These are phyloP conservation scores for Spisula subtruncata DNA, from an alignment of 2,888 invertebrate species.

Conservation along the genomic window DNA sequence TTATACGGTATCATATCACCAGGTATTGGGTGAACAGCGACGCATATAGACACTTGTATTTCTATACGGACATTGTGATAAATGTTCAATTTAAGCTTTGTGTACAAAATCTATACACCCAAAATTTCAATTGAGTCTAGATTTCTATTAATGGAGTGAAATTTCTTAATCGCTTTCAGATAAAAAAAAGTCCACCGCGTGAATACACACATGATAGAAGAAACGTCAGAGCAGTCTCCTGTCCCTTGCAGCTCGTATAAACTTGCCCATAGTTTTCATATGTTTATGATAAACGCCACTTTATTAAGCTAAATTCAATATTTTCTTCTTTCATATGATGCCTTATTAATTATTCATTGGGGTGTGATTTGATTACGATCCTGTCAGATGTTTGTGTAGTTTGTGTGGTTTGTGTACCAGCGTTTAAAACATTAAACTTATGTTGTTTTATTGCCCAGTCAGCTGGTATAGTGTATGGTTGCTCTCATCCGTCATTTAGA, in stretches of 20 bases:
- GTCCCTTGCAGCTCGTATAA: conserved; percentile 22
- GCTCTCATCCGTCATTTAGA: conserved; percentile 2
- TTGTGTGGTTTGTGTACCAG: no score
- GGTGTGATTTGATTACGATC: conserved; percentile 52
- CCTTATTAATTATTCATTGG: conserved; percentile 55
- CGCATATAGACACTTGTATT: conserved; percentile 46
- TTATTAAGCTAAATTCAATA: conserved; percentile 46
- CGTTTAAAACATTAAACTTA: conserved; percentile 2
- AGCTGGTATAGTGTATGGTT: not conserved
- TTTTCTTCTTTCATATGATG: conserved; percentile 19
- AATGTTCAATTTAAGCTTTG: conserved; percentile 60
- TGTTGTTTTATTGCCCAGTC: conserved; percentile 4
- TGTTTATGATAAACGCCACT: not conserved
- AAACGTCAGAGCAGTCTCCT: not conserved
- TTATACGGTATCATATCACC: conserved; percentile 45
- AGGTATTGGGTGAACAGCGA: conserved; percentile 38
- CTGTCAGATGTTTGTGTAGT: conserved; percentile 13
- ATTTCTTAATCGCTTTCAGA: conserved; percentile 49
- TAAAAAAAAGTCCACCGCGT: conserved; percentile 32
- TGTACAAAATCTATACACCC: conserved; percentile 36
- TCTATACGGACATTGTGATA: conserved; percentile 50
- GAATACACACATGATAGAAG: conserved; percentile 35
- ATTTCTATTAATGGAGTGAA: conserved; percentile 58
- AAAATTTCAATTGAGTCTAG: conserved; percentile 43
- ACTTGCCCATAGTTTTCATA: conserved; percentile 24